Percentiles rank a stretch among this genome's conserved stretches.
phyloP scores from a whole-genome alignment of 2,888 invertebrate genomes.

The Scelioninae gen. 1 region DNA sequence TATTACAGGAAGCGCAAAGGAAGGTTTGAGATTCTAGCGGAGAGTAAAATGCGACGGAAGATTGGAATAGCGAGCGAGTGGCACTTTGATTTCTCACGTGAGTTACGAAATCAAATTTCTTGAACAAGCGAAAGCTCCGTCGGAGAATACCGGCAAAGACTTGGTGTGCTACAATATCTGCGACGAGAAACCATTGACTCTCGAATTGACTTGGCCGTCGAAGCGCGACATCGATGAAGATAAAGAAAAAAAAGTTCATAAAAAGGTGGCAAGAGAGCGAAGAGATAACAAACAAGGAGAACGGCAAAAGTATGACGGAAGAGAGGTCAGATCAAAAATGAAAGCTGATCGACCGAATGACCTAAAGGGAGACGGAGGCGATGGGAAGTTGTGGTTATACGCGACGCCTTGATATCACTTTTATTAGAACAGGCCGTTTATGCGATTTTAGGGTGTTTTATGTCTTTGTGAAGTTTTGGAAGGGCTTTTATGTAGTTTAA shows the following conservation, averaged over 20 bases:
- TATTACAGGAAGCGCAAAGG: conserved; percentile 30
- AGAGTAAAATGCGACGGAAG: conserved; percentile 24
- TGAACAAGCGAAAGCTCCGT: conserved; percentile 67
- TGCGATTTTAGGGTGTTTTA: conserved; percentile 31
- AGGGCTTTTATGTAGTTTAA: conserved; percentile 14
- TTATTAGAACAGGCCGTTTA: conserved; percentile 32
- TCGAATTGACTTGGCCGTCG: conserved; percentile 68
- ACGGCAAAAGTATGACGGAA: conserved; percentile 33
- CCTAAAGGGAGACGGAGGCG: conserved; percentile 25
- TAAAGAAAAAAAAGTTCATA: conserved; percentile 19
- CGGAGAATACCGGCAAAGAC: conserved; percentile 27
- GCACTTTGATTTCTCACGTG: conserved; percentile 69
- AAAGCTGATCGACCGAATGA: conserved; percentile 46
- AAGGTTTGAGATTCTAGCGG: conserved; percentile 1
- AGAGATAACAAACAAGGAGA: conserved; percentile 58
- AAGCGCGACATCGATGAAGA: conserved; percentile 33
- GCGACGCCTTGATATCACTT: conserved; percentile 21
- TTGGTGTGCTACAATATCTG: conserved; percentile 48
- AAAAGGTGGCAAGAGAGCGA: conserved; percentile 6
- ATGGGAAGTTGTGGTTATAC: conserved; percentile 15
- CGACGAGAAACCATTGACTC: conserved; percentile 46
- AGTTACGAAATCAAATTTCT: conserved; percentile 72
- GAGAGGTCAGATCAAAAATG: conserved; percentile 38
- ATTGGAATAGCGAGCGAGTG: conserved; percentile 57
- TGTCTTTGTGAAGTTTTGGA: conserved; percentile 19